Percentiles rank a stretch among this genome's conserved stretches.
These are phyloP conservation scores for Acanthiza pusilla DNA, from an alignment of 2,797 vertebrate species.

Conservation along the genomic window DNA sequence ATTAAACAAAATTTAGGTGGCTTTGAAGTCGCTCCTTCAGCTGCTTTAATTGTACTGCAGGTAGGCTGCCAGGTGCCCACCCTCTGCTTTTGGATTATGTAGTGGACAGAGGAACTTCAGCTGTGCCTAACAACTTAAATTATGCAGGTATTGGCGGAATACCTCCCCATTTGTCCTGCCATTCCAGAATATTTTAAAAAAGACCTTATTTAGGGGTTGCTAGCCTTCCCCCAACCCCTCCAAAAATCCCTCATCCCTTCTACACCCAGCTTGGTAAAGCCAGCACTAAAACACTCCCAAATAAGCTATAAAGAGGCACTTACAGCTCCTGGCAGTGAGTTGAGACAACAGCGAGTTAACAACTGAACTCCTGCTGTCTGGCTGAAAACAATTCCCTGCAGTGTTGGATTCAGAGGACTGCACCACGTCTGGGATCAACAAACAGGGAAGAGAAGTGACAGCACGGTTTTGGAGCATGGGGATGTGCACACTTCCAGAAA, in stretches of 20 bases:
- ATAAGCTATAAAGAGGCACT: not conserved
- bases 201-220: not conserved
- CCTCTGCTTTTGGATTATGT: not conserved
- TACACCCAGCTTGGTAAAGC: not conserved
- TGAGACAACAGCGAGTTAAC: not conserved
- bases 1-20: not conserved
- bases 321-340: not conserved
- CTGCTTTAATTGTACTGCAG: not conserved
- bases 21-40: not conserved
- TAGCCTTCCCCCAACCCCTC: not conserved
- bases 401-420: not conserved
- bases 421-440: not conserved
- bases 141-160: not conserved
- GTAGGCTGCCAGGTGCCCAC: not conserved
- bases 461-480: not conserved
- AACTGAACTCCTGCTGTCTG: not conserved
- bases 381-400: not conserved
- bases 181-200: not conserved
- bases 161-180: not conserved
- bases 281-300: not conserved
- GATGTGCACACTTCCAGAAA: not conserved
- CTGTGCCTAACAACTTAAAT: fast-evolving
- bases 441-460: not conserved
- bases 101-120: not conserved
- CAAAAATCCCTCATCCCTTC: fast-evolving